A percentile compares a stretch with the other conserved stretches of the same genome.
phyloP scores from a whole-genome alignment of 2,113 vertebrate genomes.

The Phoenicopterus ruber region DNA sequence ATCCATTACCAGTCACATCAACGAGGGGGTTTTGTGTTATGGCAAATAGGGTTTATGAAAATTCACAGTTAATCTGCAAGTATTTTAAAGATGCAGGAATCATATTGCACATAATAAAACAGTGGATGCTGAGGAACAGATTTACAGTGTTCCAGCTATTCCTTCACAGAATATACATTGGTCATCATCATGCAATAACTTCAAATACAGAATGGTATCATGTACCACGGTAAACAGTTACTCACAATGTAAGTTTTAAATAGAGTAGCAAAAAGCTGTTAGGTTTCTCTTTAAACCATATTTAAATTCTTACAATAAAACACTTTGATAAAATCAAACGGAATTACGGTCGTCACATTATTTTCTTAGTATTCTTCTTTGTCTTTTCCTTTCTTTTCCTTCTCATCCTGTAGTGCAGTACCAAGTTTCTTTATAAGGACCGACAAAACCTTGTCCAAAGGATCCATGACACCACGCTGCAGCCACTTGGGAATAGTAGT shows the following conservation, averaged over 20 bases:
- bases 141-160: conserved; percentile 71
- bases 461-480: conserved; percentile 99
- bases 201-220: conserved; percentile 73
- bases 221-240: conserved; percentile 79
- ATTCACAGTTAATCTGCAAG: conserved; percentile 84
- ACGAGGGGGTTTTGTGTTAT: conserved; percentile 73
- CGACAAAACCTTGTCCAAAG: conserved; percentile 95
- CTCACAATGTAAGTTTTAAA: conserved; percentile 73
- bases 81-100: conserved; percentile 80
- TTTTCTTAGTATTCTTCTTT: conserved; percentile 88
- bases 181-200: conserved; percentile 77
- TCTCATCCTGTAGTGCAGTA: conserved; percentile 93
- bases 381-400: conserved; percentile 91
- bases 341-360: conserved; percentile 47
- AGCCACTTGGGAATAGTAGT: conserved; percentile 99
- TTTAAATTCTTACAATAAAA: conserved; percentile 67
- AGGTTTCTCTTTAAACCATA: conserved; percentile 70
- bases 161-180: conserved; percentile 84
- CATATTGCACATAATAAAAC: conserved; percentile 84
- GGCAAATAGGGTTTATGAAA: conserved; percentile 77
- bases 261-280: conserved; percentile 74
- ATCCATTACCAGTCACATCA: conserved; percentile 68
- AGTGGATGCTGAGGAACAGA: conserved; percentile 68
- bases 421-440: conserved; percentile 97
- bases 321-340: conserved; percentile 63